These are phyloP conservation scores for Crotophaga sulcirostris DNA, from an alignment of 2,113 vertebrate genomes.

Conservation along the genomic window DNA sequence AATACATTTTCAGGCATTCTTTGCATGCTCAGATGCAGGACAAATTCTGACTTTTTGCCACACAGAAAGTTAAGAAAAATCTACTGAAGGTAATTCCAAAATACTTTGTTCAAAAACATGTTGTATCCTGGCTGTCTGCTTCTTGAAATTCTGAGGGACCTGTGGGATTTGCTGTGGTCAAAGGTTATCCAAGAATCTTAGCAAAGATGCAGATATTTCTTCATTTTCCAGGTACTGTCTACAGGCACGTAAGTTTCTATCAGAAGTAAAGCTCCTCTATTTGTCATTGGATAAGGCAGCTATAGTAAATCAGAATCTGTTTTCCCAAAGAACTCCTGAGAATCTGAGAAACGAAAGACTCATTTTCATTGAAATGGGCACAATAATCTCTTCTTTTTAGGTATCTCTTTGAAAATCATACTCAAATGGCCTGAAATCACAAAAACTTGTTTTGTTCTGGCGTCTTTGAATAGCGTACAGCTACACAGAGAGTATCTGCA, in stretches of 20 bases:
- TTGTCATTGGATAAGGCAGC: not conserved
- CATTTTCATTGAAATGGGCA: not conserved
- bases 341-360: not conserved
- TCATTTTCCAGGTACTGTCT: not conserved
- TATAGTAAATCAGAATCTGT: not conserved
- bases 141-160: not conserved
- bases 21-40: not conserved
- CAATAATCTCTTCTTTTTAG: not conserved
- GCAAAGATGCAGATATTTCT: not conserved
- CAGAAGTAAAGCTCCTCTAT: not conserved
- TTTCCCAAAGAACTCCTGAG: not conserved
- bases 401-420: not conserved
- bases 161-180: not conserved
- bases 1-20: not conserved
- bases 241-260: not conserved
- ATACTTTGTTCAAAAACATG: not conserved
- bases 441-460: not conserved
- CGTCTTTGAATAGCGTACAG: not conserved
- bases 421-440: not conserved
- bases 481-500: not conserved
- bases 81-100: not conserved
- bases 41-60: not conserved
- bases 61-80: not conserved
- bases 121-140: not conserved
- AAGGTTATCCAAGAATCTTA: not conserved